Conservation (phyloP, 2,888 invertebrate species). For the Hypselothyrea guttata region DNA sequence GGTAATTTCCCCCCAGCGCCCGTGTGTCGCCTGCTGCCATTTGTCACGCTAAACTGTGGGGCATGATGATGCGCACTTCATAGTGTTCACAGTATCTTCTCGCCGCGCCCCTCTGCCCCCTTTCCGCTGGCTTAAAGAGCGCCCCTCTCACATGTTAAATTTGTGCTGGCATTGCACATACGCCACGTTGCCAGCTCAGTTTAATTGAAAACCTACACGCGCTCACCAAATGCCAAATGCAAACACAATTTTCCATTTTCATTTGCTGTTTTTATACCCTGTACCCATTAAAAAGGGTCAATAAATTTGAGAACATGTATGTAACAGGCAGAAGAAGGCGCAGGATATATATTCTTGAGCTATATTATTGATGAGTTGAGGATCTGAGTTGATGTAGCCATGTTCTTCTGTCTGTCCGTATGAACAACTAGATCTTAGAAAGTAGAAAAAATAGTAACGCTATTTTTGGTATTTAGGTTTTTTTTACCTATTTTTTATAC, state of each 20-base stretch:
- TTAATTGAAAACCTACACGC: conserved; percentile 66
- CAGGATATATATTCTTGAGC: no score
- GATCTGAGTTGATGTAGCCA: no score
- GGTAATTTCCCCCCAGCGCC: background rate
- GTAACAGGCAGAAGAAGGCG: no score
- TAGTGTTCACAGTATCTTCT: conserved; percentile 11
- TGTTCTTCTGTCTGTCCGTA: no score
- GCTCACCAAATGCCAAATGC: conserved; percentile 55
- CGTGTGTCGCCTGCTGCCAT: conserved; percentile 40
- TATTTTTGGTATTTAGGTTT: no score
- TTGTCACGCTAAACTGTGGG: conserved; percentile 50
- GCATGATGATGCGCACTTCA: conserved; percentile 38
- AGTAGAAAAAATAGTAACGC: no score
- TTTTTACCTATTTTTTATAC: no score
- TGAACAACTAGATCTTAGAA: no score
- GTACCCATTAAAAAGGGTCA: no score
- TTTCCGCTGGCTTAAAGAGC: conserved; percentile 18
- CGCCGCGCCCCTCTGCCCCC: background rate
- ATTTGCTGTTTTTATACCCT: conserved; percentile 30
- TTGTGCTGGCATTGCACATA: conserved; percentile 60
- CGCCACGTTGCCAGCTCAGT: conserved; percentile 48
- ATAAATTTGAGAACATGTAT: no score
- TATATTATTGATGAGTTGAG: no score
- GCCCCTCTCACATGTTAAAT: conserved; percentile 11
- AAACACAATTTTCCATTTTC: conserved; percentile 51